Evolutionary conservation across 2,888 invertebrate genomes (phyloP).

Genomic region (Stenolophus ochropezus): DNA sequence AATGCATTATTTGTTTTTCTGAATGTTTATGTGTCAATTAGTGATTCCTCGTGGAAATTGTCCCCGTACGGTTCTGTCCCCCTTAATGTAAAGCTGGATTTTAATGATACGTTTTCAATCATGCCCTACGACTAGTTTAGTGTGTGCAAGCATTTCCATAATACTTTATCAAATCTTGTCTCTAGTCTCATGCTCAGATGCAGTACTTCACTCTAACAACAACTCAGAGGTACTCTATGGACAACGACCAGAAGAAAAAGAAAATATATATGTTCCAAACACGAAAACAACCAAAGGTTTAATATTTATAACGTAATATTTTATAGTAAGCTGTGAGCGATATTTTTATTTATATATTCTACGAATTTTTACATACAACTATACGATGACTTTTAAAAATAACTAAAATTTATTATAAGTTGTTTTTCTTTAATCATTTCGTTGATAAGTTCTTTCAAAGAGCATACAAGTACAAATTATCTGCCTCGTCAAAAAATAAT

Average conservation of each 20-base stretch:
- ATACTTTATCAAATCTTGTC: conserved; percentile 40
- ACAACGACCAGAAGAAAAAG: background rate
- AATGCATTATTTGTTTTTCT: too few relatives aligned
- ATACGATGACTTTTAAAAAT: too few relatives aligned
- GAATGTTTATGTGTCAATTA: background rate
- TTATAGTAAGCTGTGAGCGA: too few relatives aligned
- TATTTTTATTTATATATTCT: too few relatives aligned
- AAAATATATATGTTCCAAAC: background rate
- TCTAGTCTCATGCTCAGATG: conserved; percentile 15
- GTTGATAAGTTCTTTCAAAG: too few relatives aligned
- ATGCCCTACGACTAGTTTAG: conserved; percentile 20
- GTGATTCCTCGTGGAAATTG: background rate
- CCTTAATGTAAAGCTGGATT: conserved; percentile 6
- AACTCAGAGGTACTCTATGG: background rate
- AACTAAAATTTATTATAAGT: too few relatives aligned
- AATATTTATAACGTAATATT: too few relatives aligned
- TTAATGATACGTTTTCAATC: conserved; percentile 53
- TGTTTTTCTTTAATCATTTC: too few relatives aligned
- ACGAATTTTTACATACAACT: too few relatives aligned
- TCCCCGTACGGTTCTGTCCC: background rate
- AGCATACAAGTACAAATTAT: too few relatives aligned
- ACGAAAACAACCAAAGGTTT: too few relatives aligned
- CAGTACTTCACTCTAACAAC: conserved; percentile 21
- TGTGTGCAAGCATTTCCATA: conserved; percentile 40
- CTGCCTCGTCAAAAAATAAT: too few relatives aligned